Evolutionary conservation across 2,113 vertebrate genomes (phyloP).

Genomic region (Pteronura brasiliensis): DNA sequence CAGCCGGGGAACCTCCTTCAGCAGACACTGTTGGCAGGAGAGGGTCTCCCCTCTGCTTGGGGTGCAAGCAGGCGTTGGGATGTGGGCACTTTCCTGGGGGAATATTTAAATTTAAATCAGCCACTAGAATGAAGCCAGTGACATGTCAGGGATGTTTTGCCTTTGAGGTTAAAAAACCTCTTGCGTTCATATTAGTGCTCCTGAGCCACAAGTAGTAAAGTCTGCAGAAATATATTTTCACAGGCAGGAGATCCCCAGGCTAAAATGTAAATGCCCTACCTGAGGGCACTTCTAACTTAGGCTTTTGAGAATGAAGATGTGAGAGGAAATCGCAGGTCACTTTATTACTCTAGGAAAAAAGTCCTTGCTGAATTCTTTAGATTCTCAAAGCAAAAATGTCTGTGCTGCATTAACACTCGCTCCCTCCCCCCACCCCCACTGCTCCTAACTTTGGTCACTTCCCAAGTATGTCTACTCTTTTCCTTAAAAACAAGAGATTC

Average conservation of each 20-base stretch:
- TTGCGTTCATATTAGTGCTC: slow-evolving; percentile 20
- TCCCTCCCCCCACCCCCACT: not conserved
- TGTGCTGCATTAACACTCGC: not conserved
- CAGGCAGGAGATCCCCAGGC: slow-evolving; percentile 51
- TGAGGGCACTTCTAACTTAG: not conserved
- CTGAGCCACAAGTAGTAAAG: slow-evolving; percentile 42
- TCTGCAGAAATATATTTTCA: slow-evolving; percentile 57
- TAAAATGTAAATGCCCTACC: slow-evolving; percentile 5
- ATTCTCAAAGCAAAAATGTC: not conserved
- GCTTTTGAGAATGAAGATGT: not conserved
- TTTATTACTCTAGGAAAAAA: not conserved
- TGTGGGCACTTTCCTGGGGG: slow-evolving; percentile 14
- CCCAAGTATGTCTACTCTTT: not conserved
- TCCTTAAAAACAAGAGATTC: not conserved
- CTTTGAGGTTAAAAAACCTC: slow-evolving; percentile 29
- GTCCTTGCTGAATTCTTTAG: slow-evolving; percentile 11
- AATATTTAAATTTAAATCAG: slow-evolving; percentile 54
- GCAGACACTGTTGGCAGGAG: not conserved
- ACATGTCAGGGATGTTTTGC: slow-evolving; percentile 27
- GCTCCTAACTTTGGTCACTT: not conserved
- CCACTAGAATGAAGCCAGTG: slow-evolving; percentile 48
- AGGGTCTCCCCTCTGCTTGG: not conserved
- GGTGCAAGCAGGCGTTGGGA: not conserved
- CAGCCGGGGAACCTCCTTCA: not conserved
- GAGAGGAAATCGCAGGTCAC: not conserved